These are phyloP conservation scores for Siphamia tubifer DNA, from an alignment of 2,113 vertebrate genomes.

Conservation along the genomic window DNA sequence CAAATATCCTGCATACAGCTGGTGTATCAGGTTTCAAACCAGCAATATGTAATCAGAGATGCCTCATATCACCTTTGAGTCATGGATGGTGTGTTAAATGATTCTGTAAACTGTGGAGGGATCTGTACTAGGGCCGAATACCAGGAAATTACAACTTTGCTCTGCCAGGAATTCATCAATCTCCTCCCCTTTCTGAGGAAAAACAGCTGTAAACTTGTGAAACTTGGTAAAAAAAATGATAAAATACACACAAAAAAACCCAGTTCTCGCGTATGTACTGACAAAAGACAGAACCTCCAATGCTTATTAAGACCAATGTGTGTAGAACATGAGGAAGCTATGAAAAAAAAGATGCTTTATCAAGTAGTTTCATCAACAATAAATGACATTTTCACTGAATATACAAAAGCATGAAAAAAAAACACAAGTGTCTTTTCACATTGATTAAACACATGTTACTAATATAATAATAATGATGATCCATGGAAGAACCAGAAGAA, in stretches of 20 bases:
- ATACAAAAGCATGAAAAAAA: no score
- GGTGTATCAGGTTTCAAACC: not conserved
- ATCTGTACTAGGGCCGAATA: not conserved
- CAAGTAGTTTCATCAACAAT: no score
- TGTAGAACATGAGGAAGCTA: not conserved
- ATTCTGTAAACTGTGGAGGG: slow-evolving; percentile 11
- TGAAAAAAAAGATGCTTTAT: not conserved
- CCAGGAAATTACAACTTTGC: not conserved
- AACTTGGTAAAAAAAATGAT: not conserved
- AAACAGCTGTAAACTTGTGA: not conserved
- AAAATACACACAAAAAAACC: no score
- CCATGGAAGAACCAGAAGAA: no score
- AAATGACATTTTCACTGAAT: no score
- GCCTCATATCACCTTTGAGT: not conserved
- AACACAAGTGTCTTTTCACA: no score
- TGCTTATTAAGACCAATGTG: not conserved
- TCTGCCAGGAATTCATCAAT: not conserved
- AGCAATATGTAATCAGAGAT: not conserved
- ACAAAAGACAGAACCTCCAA: not conserved
- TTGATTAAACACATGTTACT: no score
- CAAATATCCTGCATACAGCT: not conserved
- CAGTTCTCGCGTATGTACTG: not conserved
- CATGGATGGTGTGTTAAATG: not conserved
- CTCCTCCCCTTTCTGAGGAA: not conserved
- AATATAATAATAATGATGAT: no score